phyloP scores from a whole-genome alignment of 1,140 invertebrate genomes.

The Belonocnema kinseyi region DNA sequence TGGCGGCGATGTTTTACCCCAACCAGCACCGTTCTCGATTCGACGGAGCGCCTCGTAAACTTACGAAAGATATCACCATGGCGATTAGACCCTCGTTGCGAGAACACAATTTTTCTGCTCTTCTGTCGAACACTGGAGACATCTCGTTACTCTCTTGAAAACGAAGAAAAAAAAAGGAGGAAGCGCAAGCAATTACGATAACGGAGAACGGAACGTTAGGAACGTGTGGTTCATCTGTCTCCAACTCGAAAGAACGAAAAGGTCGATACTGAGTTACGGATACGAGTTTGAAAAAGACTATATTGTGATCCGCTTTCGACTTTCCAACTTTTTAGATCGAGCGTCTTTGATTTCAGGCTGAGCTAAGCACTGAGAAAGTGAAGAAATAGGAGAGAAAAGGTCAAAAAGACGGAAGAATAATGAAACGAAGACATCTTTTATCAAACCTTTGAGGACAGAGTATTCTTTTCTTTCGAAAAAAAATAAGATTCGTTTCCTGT shows the following conservation, averaged over 20 bases:
- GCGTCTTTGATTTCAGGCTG: not conserved
- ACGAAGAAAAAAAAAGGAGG: constrained; percentile 18
- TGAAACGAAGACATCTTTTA: not conserved
- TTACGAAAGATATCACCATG: constrained; percentile 55
- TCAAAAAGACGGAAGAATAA: no score
- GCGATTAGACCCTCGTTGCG: constrained; percentile 63
- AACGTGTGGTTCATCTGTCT: constrained; percentile 33
- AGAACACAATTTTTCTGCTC: constrained; percentile 55
- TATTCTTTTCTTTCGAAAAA: not conserved
- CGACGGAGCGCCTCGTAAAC: constrained; percentile 50
- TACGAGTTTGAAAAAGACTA: not conserved
- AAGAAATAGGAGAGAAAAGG: no score
- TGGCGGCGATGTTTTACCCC: constrained; percentile 62
- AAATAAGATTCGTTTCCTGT: no score
- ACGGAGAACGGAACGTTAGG: constrained; percentile 16
- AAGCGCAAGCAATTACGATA: constrained; percentile 20
- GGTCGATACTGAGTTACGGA: constrained; percentile 31
- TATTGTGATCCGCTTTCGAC: not conserved
- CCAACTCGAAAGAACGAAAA: constrained; percentile 29
- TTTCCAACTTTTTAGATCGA: not conserved
- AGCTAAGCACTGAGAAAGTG: no score
- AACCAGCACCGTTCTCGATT: constrained; percentile 27
- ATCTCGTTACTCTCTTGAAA: constrained; percentile 25
- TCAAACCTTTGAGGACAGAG: not conserved
- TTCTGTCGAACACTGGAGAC: constrained; percentile 21